Evolutionary conservation across 92 coral and sea anemone species (phyloP).

Genomic region (Palythoa grandiflora): DNA sequence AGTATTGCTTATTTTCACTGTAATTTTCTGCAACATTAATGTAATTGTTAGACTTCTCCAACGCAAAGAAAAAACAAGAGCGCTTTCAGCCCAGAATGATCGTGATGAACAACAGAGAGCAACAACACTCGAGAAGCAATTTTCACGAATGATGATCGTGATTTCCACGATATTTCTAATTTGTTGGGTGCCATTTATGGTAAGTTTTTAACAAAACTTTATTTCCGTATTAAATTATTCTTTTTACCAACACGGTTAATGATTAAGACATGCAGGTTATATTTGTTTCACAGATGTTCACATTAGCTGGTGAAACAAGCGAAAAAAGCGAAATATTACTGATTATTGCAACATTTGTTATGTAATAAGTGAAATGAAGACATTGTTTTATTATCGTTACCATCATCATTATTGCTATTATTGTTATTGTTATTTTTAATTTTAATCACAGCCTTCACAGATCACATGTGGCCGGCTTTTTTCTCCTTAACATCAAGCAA

Average conservation of each 20-base stretch:
- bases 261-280: too few relatives aligned
- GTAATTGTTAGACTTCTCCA: conserved; percentile 64
- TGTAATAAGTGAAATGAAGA: too few relatives aligned
- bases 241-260: neutral
- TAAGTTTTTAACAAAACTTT: conserved; percentile 41
- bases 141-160: conserved; percentile 80
- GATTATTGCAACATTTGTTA: too few relatives aligned
- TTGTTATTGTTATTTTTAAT: too few relatives aligned
- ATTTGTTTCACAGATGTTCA: too few relatives aligned
- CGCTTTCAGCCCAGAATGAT: conserved; percentile 36
- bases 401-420: too few relatives aligned
- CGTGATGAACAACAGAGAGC: conserved; percentile 51
- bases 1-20: conserved; percentile 64
- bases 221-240: neutral
- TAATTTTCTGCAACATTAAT: conserved; percentile 72
- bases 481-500: too few relatives aligned
- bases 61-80: conserved; percentile 44
- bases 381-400: too few relatives aligned
- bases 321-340: too few relatives aligned
- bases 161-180: conserved; percentile 77
- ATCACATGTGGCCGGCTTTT: too few relatives aligned
- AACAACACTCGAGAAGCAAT: conserved; percentile 69
- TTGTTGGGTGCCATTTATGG: conserved; percentile 91
- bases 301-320: too few relatives aligned
- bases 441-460: too few relatives aligned